These are phyloP conservation scores for Tapirus indicus DNA, from an alignment of 2,797 vertebrate species.

Conservation along the genomic window DNA sequence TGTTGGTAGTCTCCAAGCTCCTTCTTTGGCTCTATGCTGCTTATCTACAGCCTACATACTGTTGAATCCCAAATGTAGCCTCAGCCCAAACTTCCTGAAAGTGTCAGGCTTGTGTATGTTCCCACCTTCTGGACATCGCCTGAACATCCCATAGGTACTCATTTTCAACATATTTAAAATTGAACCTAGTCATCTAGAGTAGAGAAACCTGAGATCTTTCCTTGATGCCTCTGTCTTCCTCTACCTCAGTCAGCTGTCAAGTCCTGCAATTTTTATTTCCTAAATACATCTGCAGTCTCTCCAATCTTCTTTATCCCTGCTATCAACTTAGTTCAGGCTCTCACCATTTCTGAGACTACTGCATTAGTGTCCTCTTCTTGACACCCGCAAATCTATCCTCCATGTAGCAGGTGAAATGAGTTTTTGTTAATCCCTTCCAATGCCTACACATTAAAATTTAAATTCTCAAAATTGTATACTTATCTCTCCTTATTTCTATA, in stretches of 20 bases:
- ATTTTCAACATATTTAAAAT: background rate
- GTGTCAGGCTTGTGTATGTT: background rate
- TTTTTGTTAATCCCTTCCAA: background rate
- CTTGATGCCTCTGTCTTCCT: background rate
- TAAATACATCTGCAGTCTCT: background rate
- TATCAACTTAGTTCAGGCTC: background rate
- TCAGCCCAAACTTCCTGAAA: background rate
- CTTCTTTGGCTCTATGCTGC: background rate
- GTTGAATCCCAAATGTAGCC: background rate
- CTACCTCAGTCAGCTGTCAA: background rate
- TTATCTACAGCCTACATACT: background rate
- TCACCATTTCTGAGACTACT: background rate
- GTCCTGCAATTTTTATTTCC: constrained; percentile 29
- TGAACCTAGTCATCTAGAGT: background rate
- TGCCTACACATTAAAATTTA: background rate
- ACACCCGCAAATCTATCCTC: background rate
- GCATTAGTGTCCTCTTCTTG: background rate
- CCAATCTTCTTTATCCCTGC: background rate
- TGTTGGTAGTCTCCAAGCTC: background rate
- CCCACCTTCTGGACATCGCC: background rate
- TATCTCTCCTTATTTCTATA: background rate
- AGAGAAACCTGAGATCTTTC: background rate
- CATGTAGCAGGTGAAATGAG: background rate
- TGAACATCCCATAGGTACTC: background rate
- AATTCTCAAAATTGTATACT: background rate